Evolutionary conservation across 2,888 invertebrate species (phyloP).

Genomic region (Nematopogon swammerdamellus): DNA sequence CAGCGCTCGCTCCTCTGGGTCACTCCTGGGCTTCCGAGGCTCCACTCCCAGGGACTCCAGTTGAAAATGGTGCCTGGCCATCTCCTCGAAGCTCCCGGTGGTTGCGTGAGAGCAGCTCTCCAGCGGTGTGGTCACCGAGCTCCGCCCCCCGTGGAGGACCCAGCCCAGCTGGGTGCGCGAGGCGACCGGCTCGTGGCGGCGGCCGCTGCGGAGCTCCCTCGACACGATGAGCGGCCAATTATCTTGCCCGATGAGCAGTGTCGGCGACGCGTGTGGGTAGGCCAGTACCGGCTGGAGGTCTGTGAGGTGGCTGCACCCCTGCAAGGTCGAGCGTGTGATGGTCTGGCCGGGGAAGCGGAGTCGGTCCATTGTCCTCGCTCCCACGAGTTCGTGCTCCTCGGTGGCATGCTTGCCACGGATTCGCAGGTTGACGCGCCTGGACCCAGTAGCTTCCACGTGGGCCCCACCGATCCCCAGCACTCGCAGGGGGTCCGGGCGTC

Average conservation of each 20-base stretch:
- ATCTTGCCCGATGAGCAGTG: neutral
- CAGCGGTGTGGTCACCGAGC: no score
- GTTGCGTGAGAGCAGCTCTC: no score
- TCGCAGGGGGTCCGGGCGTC: constrained; percentile 1
- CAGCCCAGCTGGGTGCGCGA: constrained; percentile 1
- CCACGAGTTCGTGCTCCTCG: neutral
- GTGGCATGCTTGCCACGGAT: neutral
- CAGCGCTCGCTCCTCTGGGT: constrained; percentile 2
- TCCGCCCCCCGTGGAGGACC: neutral
- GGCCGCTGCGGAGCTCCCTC: neutral
- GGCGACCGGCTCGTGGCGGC: neutral
- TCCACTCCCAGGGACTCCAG: neutral
- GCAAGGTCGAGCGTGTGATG: neutral
- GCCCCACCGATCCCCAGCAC: constrained; percentile 2
- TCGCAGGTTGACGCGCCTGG: neutral
- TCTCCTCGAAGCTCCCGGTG: no score
- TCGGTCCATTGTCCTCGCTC: neutral
- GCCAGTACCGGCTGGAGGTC: neutral
- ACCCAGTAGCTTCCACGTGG: neutral
- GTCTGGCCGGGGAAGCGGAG: neutral
- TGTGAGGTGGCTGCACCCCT: neutral
- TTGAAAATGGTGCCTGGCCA: no score
- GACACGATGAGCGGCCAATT: constrained; percentile 1
- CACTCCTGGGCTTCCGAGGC: neutral
- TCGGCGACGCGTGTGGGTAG: neutral